phyloP scores from a whole-genome alignment of 2,888 invertebrate genomes.

The Leucania comma region DNA sequence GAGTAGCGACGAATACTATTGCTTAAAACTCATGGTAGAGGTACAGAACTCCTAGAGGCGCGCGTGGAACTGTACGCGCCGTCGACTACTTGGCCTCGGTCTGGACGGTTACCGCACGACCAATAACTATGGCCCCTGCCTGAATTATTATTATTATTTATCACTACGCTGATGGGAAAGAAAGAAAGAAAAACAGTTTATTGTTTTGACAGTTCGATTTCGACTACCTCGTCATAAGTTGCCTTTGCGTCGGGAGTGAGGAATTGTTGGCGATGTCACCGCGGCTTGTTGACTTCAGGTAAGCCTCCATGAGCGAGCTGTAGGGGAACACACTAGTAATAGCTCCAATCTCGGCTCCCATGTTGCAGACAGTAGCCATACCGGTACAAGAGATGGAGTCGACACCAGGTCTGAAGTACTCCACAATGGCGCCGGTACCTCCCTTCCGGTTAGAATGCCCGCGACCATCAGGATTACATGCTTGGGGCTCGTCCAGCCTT shows the following conservation, averaged over 20 bases:
- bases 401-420: conserved; percentile 99
- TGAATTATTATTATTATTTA: no score
- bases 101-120: no score
- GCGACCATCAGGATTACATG: conserved; percentile 99
- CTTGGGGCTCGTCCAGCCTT: conserved; percentile 99
- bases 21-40: no score
- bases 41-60: no score
- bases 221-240: conserved; percentile 96
- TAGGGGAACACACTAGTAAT: conserved; percentile 99
- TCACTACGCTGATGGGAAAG: no score
- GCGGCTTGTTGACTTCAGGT: conserved; percentile 96
- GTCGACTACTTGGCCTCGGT: no score
- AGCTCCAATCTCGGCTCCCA: conserved; percentile 99
- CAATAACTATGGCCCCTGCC: no score
- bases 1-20: no score
- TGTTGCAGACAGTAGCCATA: conserved; percentile 99
- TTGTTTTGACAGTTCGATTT: no score
- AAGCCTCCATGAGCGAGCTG: conserved; percentile 98
- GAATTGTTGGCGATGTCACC: conserved; percentile 93
- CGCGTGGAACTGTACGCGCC: no score
- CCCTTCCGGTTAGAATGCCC: conserved; percentile 99
- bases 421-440: conserved; percentile 99
- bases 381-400: conserved; percentile 99
- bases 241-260: conserved; percentile 95
- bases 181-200: no score